Conservation (phyloP, 2,797 vertebrate species). For the Carapus acus region DNA sequence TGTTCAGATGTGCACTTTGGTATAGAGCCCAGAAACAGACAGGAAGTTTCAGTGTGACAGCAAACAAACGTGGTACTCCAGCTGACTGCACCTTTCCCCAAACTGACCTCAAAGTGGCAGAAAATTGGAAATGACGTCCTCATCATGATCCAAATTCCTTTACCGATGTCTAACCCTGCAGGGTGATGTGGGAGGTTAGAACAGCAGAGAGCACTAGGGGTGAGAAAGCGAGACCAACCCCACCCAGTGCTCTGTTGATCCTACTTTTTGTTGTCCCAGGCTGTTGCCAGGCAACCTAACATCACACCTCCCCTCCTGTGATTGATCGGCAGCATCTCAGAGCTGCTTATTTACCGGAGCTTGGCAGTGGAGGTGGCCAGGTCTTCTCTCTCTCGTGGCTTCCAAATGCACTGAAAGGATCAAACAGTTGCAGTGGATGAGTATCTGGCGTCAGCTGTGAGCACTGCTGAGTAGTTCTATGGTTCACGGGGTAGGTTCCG, state of each 20-base stretch:
- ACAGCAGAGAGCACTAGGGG: constrained; percentile 12
- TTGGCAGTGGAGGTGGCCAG: constrained; percentile 31
- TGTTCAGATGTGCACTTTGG: too few species aligned
- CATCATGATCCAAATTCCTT: too few species aligned
- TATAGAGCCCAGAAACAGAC: too few species aligned
- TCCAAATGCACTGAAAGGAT: too few species aligned
- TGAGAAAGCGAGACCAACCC: constrained; percentile 36
- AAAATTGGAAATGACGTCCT: too few species aligned
- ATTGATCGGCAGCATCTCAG: constrained; percentile 63
- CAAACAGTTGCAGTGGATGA: constrained; percentile 4
- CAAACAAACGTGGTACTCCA: too few species aligned
- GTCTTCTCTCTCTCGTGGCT: constrained; percentile 30
- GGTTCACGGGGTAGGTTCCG: too few species aligned
- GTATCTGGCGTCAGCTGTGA: background rate
- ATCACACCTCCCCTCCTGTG: constrained; percentile 61
- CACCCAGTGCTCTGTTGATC: constrained; percentile 43
- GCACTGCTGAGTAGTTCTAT: constrained; percentile 3
- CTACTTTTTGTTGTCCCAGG: constrained; percentile 53
- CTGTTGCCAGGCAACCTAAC: constrained; percentile 74
- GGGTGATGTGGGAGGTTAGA: background rate
- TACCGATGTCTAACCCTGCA: too few species aligned
- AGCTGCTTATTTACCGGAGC: constrained; percentile 61
- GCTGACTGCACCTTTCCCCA: too few species aligned
- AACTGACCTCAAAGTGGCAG: too few species aligned
- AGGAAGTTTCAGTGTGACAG: too few species aligned